Evolutionary conservation across 2,888 invertebrate species (phyloP).

Genomic region (Scrobipalpa costella): DNA sequence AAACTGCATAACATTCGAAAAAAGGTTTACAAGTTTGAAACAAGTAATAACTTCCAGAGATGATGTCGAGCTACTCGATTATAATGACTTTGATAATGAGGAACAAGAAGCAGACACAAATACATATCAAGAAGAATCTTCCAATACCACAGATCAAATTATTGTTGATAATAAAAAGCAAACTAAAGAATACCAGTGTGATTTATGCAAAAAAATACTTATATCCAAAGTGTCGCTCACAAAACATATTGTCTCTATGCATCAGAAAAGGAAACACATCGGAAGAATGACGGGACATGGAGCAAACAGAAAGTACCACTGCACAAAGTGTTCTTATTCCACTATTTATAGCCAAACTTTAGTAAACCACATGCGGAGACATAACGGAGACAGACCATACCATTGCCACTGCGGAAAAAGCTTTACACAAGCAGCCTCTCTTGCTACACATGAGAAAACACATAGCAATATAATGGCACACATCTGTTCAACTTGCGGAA

Average conservation of each 20-base stretch:
- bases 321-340: slow-evolving; percentile 66
- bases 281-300: slow-evolving; percentile 70
- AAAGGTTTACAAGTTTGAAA: slow-evolving; percentile 44
- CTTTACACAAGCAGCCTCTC: slow-evolving; percentile 70
- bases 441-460: slow-evolving; percentile 67
- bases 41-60: slow-evolving; percentile 15
- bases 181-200: slow-evolving; percentile 44
- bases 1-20: slow-evolving; percentile 60
- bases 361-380: slow-evolving; percentile 70
- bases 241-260: slow-evolving; percentile 65
- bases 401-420: slow-evolving; percentile 70
- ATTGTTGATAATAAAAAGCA: background rate
- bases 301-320: slow-evolving; percentile 61
- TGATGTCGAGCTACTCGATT: background rate
- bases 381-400: slow-evolving; percentile 71
- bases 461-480: slow-evolving; percentile 64
- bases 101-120: background rate
- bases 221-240: slow-evolving; percentile 55
- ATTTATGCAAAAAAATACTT: slow-evolving; percentile 57
- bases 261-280: slow-evolving; percentile 60
- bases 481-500: slow-evolving; percentile 70
- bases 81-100: background rate
- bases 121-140: slow-evolving; percentile 25
- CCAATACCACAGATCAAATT: slow-evolving; percentile 24
- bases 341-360: slow-evolving; percentile 74